Base-by-base conservation (phyloP, 2,888 invertebrate species). In the Carpatolechia fugitivella region DNA sequence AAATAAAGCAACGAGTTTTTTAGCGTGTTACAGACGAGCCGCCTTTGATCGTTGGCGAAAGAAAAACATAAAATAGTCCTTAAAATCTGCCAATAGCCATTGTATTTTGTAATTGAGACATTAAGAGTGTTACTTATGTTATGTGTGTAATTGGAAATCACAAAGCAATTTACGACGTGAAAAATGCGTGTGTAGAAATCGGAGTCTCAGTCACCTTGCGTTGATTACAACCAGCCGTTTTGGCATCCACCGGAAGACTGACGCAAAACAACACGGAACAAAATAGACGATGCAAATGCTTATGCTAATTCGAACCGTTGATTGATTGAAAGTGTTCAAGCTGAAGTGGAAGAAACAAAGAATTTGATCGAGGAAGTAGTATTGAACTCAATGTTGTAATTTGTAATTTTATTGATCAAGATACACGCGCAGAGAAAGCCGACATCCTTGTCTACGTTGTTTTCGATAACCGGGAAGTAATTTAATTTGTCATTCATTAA, bases 221-320 rank as follows among this genome's bases (percentile, higher is more conserved):
- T 61, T 67, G 64, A 64, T 67, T 58, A 52, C 24, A 60, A 65
- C 52, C 20, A 51, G 38, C 6, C 14, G n/a, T 14, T 13, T 38
- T 53, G 48, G 52, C 49, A 55, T 50, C 59, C 62, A 68, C 74
- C 78, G 78, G 77, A 78, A 79, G 70, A 68, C 63, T 73, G 74
- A 77, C 74, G 75, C 65, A 64, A 64, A 57, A 67, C 61, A 52
- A 68, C 63, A 72, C 72, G 68, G 74, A 72, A 73, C 63, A 61
- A 66, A 68, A 71, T 62, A 67, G 69, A 69, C 64, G 68, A 72
- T 69, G 65, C 72, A 63, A 74, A 75, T 69, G 64, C 62, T 41
- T 59, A 63, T 61, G 56, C 36, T 63, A 61, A 64, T 64, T 55
- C 47, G 24, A 60, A 20, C n/a, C 61, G 62, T 62, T 61, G 67